Conservation (phyloP, 2,888 invertebrate genomes). For the Gerris lacustris region DNA sequence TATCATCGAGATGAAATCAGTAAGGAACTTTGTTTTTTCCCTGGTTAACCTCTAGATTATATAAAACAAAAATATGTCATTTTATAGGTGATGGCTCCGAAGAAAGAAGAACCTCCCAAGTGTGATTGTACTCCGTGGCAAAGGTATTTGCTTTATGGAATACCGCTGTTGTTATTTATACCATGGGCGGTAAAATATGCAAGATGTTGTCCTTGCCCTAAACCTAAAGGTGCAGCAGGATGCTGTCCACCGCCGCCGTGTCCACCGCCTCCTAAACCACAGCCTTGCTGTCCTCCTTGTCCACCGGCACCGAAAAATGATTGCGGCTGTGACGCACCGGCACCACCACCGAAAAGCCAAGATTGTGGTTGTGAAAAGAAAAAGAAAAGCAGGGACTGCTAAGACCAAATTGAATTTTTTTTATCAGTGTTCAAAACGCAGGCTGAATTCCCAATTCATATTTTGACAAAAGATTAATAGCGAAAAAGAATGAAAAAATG, state of each 20-base stretch:
- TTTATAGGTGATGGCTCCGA: too few species aligned
- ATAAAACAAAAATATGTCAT: too few species aligned
- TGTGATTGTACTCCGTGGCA: constrained; percentile 20
- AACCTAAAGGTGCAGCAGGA: not conserved
- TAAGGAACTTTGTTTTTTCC: too few species aligned
- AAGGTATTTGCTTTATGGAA: constrained; percentile 19
- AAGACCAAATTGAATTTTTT: too few species aligned
- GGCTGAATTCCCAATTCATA: too few species aligned
- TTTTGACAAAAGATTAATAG: too few species aligned
- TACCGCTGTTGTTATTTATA: constrained; percentile 20
- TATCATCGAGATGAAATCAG: too few species aligned
- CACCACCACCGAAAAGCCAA: not conserved
- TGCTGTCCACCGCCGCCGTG: constrained; percentile 1
- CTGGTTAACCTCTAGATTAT: too few species aligned
- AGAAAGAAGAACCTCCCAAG: not conserved
- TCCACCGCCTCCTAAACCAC: constrained; percentile 7
- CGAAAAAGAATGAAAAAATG: too few species aligned
- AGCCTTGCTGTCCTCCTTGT: constrained; percentile 1
- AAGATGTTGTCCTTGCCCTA: constrained; percentile 13
- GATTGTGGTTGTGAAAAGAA: too few species aligned
- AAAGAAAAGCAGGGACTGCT: too few species aligned
- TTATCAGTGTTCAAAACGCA: too few species aligned
- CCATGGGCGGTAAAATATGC: constrained; percentile 20
- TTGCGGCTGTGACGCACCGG: not conserved
- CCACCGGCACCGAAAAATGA: constrained; percentile 6